Percentiles rank a stretch among this genome's conserved stretches.
Evolutionary conservation across 2,797 vertebrate species (phyloP).

Genomic region (Eulemur coronatus): DNA sequence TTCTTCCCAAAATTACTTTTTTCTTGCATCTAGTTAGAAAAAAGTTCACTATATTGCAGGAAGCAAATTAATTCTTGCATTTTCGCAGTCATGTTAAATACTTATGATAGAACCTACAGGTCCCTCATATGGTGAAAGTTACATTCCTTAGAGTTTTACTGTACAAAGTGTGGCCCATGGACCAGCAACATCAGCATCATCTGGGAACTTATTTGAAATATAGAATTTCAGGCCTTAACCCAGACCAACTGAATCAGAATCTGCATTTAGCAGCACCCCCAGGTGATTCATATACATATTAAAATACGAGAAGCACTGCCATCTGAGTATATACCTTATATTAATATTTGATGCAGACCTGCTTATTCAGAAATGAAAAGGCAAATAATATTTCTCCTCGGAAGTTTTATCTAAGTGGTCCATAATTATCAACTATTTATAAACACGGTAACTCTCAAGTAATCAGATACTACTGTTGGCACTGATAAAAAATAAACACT

Average conservation of each 20-base stretch:
- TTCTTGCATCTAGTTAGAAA: conserved; percentile 37
- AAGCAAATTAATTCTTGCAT: neutral
- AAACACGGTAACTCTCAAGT: neutral
- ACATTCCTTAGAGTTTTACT: neutral
- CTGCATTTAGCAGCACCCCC: neutral
- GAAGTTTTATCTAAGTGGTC: neutral
- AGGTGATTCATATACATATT: neutral
- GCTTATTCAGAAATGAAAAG: neutral
- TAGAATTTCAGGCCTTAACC: neutral
- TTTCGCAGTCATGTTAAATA: neutral
- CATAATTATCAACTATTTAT: neutral
- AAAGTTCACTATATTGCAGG: neutral
- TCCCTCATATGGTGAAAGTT: neutral
- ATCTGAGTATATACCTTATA: neutral
- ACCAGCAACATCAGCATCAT: neutral
- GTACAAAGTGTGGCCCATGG: neutral
- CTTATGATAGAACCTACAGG: neutral
- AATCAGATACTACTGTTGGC: neutral
- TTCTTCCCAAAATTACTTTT: neutral
- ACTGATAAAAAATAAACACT: conserved; percentile 70
- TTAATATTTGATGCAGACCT: neutral
- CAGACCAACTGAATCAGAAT: neutral
- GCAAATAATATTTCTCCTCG: neutral
- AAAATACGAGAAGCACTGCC: neutral
- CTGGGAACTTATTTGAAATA: neutral